Base-by-base conservation (phyloP, 2,888 invertebrate genomes). In the Erpobdella octoculata region DNA sequence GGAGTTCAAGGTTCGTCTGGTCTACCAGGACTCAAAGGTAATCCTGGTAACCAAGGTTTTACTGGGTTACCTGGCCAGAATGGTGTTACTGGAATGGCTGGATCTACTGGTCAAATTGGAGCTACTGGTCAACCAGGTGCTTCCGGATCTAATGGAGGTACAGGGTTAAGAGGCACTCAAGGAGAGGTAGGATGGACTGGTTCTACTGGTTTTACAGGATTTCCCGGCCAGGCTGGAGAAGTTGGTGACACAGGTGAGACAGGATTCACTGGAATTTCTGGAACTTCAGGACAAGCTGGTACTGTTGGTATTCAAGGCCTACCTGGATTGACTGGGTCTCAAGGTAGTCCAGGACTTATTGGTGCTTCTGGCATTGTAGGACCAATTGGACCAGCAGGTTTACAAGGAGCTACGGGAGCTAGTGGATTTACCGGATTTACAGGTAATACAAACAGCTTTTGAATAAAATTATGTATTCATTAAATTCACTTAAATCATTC, bases 401-500 rank as follows among this genome's bases (percentile, higher is more conserved):
- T 25, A 12, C 70, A 36, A 46, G 73, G 70, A 36, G 28, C 33
- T 15, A 64, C 21, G 31, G 71, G 73, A 18, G 15, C 35, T 35
- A n/a, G 18, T 33, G 70, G 76, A 48, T 58, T 61, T 18, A 64
- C 58, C n/a, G 75, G 75, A n/a, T 48, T 33, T 66, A 70, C 58
- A 15, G 75, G 72, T n/a, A n/a, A n/a, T n/a, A n/a, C n/a, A n/a
- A n/a, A n/a, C n/a, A n/a, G n/a, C n/a, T n/a, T n/a, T n/a, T n/a
- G n/a, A n/a, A n/a, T n/a, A n/a, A n/a, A n/a, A n/a, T n/a, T n/a
- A n/a, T n/a, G n/a, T n/a, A n/a, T n/a, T n/a, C n/a, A n/a, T n/a
- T n/a, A n/a, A n/a, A n/a, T 61, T 68, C 68, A 28, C 53, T 53
- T 36, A 68, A 72, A 59, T 31, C 31, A 83, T 86, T 0, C 73